phyloP scores from a whole-genome alignment of 1,140 invertebrate species.

The Orussus abietinus region DNA sequence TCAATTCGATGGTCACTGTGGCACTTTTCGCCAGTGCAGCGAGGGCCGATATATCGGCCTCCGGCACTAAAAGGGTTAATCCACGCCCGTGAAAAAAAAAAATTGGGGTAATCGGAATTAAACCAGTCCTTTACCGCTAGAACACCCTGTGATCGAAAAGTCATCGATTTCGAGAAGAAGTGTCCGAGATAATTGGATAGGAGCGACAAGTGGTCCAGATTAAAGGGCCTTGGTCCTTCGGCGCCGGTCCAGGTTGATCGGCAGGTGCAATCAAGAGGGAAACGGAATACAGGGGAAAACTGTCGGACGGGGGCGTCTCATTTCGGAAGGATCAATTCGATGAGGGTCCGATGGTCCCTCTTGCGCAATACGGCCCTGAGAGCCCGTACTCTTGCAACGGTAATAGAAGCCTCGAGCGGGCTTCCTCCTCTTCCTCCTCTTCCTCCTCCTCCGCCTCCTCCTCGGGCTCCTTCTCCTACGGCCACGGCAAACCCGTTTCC shows the following conservation, averaged over 20 bases:
- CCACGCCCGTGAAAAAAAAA: no score
- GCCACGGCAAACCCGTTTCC: slow-evolving; percentile 35
- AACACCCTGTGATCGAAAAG: no score
- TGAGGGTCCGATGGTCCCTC: slow-evolving; percentile 21
- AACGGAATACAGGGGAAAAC: background rate
- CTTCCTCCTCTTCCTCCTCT: slow-evolving; percentile 30
- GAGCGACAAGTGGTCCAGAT: slow-evolving; percentile 5
- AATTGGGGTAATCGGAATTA: no score
- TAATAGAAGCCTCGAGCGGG: slow-evolving; percentile 39
- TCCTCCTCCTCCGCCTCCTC: slow-evolving; percentile 1
- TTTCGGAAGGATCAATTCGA: slow-evolving; percentile 10
- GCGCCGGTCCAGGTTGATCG: slow-evolving; percentile 3
- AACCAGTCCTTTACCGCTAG: no score
- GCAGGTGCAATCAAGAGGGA: slow-evolving; percentile 5
- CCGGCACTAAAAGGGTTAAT: no score
- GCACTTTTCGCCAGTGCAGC: no score
- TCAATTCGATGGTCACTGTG: slow-evolving; percentile 19
- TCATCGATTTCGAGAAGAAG: no score
- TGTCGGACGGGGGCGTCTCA: background rate
- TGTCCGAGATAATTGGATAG: slow-evolving; percentile 17
- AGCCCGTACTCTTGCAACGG: slow-evolving; percentile 42
- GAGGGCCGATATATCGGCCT: no score
- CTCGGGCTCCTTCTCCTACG: slow-evolving; percentile 13
- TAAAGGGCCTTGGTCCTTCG: slow-evolving; percentile 10
- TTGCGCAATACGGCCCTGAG: slow-evolving; percentile 42